Percentiles rank a stretch among this genome's conserved stretches.
These are phyloP conservation scores for Butorides virescens DNA, from an alignment of 2,113 vertebrate species.

Conservation along the genomic window DNA sequence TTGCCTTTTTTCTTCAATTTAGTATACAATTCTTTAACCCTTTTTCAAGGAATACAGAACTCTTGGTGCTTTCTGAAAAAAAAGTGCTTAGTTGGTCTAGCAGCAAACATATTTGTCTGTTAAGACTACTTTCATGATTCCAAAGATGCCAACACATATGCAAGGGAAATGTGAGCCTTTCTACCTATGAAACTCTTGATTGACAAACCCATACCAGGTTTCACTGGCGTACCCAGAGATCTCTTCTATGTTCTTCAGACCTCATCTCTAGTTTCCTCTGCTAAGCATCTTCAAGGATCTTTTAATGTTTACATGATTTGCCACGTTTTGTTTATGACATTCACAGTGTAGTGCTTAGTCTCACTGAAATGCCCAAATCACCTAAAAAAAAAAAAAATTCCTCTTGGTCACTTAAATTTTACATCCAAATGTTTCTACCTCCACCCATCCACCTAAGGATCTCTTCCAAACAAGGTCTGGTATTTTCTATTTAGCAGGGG, in stretches of 20 bases:
- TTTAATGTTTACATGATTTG: not conserved
- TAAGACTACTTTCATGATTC: not conserved
- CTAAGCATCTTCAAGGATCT: not conserved
- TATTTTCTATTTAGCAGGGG: not conserved
- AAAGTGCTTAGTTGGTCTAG: not conserved
- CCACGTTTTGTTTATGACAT: not conserved
- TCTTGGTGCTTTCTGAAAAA: not conserved
- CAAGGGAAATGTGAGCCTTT: conserved; percentile 18
- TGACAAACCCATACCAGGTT: not conserved
- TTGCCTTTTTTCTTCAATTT: not conserved
- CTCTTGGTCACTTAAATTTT: not conserved
- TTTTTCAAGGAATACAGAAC: not conserved
- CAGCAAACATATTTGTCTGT: not conserved
- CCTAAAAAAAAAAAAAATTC: conserved; percentile 11
- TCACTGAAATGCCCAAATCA: not conserved
- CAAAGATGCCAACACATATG: not conserved
- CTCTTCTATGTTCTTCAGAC: not conserved
- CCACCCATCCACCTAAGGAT: not conserved
- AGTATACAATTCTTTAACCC: not conserved
- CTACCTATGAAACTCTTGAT: not conserved
- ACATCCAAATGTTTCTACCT: not conserved
- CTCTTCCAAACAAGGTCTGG: not conserved
- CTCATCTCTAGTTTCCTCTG: not conserved
- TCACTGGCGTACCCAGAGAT: not conserved
- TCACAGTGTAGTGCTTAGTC: not conserved